These are phyloP conservation scores for Enteromius argenteus DNA, from an alignment of 2,797 vertebrate genomes.

Conservation along the genomic window DNA sequence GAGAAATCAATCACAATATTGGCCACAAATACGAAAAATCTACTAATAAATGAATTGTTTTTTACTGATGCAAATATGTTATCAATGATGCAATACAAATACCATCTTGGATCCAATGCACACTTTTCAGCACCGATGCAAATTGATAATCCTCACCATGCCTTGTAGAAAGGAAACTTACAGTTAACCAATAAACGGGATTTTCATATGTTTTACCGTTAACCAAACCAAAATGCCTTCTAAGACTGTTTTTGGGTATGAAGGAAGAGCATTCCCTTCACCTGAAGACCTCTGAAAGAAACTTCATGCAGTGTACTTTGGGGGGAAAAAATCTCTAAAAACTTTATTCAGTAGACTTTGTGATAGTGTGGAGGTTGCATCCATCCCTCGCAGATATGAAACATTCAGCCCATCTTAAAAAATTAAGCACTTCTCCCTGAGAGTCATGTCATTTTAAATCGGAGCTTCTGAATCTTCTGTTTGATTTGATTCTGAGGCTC, in stretches of 20 bases:
- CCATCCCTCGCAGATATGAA: slow-evolving; percentile 36
- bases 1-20: too few relatives aligned
- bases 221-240: neutral
- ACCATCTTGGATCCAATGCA: too few relatives aligned
- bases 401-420: slow-evolving; percentile 50
- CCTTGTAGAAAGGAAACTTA: neutral
- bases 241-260: neutral
- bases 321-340: neutral
- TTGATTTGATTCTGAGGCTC: slow-evolving; percentile 39
- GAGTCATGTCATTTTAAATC: slow-evolving; percentile 29
- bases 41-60: too few relatives aligned
- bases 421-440: slow-evolving; percentile 38
- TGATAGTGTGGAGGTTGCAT: slow-evolving; percentile 7
- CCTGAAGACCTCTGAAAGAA: neutral
- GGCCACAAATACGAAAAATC: too few relatives aligned
- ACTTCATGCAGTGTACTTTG: neutral
- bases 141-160: too few relatives aligned
- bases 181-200: neutral
- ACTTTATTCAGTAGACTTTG: slow-evolving; percentile 1
- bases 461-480: slow-evolving; percentile 23
- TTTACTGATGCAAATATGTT: too few relatives aligned
- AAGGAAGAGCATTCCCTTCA: neutral
- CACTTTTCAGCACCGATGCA: too few relatives aligned
- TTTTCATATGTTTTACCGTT: neutral
- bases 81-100: too few relatives aligned